A percentile compares a stretch with the other conserved stretches of the same genome.
phyloP scores from a whole-genome alignment of 2,113 vertebrate species.

The Melanerpes formicivorus region DNA sequence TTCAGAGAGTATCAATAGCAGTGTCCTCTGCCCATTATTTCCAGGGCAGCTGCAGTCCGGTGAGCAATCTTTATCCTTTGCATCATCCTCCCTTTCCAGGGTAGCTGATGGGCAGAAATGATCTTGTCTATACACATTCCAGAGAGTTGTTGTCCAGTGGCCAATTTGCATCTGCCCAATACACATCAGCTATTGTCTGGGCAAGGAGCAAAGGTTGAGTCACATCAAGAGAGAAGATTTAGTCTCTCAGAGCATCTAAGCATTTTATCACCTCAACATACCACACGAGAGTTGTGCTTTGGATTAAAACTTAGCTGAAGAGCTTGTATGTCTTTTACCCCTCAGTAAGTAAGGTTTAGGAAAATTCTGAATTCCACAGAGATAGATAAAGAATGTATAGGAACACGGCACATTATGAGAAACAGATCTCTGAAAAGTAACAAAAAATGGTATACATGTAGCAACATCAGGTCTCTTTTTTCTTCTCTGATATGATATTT shows the following conservation, averaged over 20 bases:
- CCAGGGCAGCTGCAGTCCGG: no score
- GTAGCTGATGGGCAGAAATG: no score
- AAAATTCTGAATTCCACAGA: slow-evolving; percentile 8
- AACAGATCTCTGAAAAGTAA: not conserved
- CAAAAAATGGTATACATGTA: not conserved
- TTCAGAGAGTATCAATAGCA: no score
- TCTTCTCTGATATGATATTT: not conserved
- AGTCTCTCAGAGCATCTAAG: not conserved
- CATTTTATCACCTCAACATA: not conserved
- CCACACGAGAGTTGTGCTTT: not conserved
- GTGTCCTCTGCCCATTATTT: no score
- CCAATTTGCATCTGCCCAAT: no score
- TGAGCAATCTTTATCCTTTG: no score
- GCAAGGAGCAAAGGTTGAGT: no score
- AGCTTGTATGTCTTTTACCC: not conserved
- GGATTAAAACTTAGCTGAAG: not conserved
- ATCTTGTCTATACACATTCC: no score
- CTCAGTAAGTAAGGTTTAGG: not conserved
- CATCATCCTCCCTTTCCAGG: no score
- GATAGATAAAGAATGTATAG: not conserved
- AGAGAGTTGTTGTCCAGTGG: no score
- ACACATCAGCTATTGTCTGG: no score
- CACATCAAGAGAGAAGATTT: no score
- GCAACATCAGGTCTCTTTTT: not conserved
- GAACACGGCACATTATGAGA: not conserved